A percentile compares a stretch with the other conserved stretches of the same genome.
Conservation (phyloP, 2,888 invertebrate species). For the Eumacrocentrus americanus region DNA sequence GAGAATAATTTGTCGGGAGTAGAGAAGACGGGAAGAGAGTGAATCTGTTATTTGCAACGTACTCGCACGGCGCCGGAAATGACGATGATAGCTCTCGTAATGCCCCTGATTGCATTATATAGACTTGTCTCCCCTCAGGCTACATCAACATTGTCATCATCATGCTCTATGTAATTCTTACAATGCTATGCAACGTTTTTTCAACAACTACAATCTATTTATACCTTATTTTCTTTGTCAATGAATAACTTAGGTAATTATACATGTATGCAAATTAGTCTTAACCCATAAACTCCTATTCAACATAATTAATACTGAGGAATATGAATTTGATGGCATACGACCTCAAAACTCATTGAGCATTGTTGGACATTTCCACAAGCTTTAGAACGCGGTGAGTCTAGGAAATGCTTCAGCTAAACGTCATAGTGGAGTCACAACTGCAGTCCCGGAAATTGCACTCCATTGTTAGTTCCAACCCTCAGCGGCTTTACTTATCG, state of each 20-base stretch:
- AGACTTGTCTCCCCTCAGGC: constrained; percentile 4
- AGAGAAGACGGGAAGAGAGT: neutral
- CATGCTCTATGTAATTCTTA: neutral
- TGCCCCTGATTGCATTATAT: constrained; percentile 28
- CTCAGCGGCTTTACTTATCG: constrained; percentile 22
- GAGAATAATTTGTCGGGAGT: neutral
- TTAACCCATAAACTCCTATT: no score
- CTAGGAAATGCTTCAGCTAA: no score
- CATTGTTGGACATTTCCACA: neutral
- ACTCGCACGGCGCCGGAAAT: constrained; percentile 21
- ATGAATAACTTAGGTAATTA: no score
- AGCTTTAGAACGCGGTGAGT: no score
- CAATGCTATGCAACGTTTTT: no score
- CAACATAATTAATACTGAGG: no score
- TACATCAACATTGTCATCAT: constrained; percentile 5
- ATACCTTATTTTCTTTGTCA: no score
- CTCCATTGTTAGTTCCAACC: constrained; percentile 34
- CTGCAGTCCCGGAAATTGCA: constrained; percentile 34
- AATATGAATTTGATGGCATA: no score
- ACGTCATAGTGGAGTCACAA: constrained; percentile 19
- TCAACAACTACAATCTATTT: no score
- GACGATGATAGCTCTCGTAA: constrained; percentile 25
- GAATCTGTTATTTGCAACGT: constrained; percentile 16
- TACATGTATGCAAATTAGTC: no score
- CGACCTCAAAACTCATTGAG: neutral